Evolutionary conservation across 2,797 vertebrate genomes (phyloP), one percentile per base, ranked within the genome.

Genomic region (Nannoperca obscura): DNA sequence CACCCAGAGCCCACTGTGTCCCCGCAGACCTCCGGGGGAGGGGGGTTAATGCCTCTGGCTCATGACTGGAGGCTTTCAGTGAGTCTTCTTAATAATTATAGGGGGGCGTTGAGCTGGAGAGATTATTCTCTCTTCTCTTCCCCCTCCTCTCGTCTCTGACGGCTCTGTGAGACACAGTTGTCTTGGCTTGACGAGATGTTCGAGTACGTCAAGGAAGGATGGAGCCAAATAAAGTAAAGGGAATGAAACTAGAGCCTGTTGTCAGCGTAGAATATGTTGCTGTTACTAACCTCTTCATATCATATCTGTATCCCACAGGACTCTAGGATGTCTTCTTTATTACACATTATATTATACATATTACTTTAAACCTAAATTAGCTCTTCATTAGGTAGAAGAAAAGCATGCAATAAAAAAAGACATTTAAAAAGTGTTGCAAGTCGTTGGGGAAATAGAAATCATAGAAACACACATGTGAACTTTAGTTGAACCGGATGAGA

Each of bases 1-100:
- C 85, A 86, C 86, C 84, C 87, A 85, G 78, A 71, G 53, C 64
- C 50, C 11, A 0, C 17, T 49, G 24, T 38, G 27, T 58, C 34
- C 0, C 71, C 9, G 22, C 63, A 62, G 61, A 47, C 61, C 74
- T 72, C 54, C 20, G 19, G 4, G 13, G 61, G 9, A 11, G 10
- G 71, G 69, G 24, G 59, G 8, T 3, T 0, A 32, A 34, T 15
- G 60, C 50, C 44, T 64, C 69, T 14, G 60, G 44, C 36, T 67
- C 40, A 65, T n/a, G 52, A 59, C 55, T 58, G 44, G 60, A 67
- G 40, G 46, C 66, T 80, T 75, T 24, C 24, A 49, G 59, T 67
- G 44, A 0, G 0, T 63, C 58, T 64, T 27, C 24, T 27, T 27
- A 27, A 27, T 27, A 27, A 27, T 27, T 27, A 27, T 27, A 27